phyloP scores from a whole-genome alignment of 2,797 vertebrate genomes.

The Lutjanus campechanus region DNA sequence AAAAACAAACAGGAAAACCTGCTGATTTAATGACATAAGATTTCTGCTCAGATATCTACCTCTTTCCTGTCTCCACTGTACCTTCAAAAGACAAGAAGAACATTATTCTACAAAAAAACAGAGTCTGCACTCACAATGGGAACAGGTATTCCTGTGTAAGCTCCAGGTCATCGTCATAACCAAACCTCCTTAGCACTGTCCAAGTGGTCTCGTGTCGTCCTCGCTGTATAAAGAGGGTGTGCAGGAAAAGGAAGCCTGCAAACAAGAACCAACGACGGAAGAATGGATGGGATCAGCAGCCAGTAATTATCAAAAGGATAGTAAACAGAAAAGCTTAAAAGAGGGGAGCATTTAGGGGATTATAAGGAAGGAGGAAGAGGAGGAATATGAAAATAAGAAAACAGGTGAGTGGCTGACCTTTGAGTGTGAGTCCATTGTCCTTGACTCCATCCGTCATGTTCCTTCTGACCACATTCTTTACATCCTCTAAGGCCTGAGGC shows the following conservation, averaged over 20 bases:
- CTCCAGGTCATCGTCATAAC: conserved; percentile 97
- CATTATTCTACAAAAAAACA: background rate
- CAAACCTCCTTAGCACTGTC: conserved; percentile 97
- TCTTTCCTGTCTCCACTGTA: background rate
- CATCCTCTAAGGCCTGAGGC: conserved; percentile 96
- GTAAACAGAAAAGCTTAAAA: background rate
- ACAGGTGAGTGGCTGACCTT: conserved; percentile 84
- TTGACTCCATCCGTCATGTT: conserved; percentile 95
- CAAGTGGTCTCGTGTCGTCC: conserved; percentile 98
- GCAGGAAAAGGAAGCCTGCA: conserved; percentile 97
- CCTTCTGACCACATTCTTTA: conserved; percentile 98
- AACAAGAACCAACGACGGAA: conserved; percentile 32
- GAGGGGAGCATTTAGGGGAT: background rate
- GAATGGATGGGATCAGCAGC: background rate
- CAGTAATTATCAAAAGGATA: background rate
- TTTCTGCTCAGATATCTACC: background rate
- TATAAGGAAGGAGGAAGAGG: background rate
- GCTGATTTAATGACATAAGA: background rate
- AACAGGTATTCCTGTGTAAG: conserved; percentile 97
- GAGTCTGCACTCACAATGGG: conserved; percentile 88
- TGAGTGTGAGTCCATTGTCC: conserved; percentile 94
- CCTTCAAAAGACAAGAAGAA: background rate
- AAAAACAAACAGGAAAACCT: background rate
- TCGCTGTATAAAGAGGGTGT: conserved; percentile 98
- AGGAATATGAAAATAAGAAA: background rate